phyloP scores from a whole-genome alignment of 1,140 invertebrate genomes.

The Stegodyphus mimosarum region DNA sequence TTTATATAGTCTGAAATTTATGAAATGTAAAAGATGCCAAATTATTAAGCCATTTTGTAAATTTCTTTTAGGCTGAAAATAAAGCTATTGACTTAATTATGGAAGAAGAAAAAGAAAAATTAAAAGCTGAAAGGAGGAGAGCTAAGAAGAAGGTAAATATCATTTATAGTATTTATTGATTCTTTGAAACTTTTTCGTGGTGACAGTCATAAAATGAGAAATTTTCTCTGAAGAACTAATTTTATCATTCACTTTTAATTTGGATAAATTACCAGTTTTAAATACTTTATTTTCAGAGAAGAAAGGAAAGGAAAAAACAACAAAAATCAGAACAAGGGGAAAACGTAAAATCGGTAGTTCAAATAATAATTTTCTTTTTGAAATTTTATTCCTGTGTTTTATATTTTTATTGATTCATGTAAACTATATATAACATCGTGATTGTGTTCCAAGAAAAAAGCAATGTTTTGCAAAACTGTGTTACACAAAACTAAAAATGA shows the following conservation, averaged over 20 bases:
- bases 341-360: background rate
- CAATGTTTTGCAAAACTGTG: too few species aligned
- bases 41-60: background rate
- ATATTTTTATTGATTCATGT: too few species aligned
- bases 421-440: too few species aligned
- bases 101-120: constrained; percentile 48
- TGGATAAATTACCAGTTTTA: background rate
- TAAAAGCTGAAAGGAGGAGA: constrained; percentile 43
- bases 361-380: too few species aligned
- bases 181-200: too few species aligned
- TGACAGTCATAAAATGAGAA: too few species aligned
- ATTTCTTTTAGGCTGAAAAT: constrained; percentile 11
- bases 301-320: constrained; percentile 49
- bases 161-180: too few species aligned
- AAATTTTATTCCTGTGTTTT: too few species aligned
- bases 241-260: background rate
- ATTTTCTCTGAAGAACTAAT: too few species aligned
- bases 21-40: background rate
- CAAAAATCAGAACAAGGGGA: constrained; percentile 26
- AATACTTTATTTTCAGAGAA: constrained; percentile 33
- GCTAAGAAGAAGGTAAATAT: constrained; percentile 44
- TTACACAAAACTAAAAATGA: too few species aligned
- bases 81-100: constrained; percentile 24
- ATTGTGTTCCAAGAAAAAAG: too few species aligned
- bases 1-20: too few species aligned